Evolutionary conservation across 2,797 vertebrate genomes (phyloP).

Genomic region (Anas capensis): DNA sequence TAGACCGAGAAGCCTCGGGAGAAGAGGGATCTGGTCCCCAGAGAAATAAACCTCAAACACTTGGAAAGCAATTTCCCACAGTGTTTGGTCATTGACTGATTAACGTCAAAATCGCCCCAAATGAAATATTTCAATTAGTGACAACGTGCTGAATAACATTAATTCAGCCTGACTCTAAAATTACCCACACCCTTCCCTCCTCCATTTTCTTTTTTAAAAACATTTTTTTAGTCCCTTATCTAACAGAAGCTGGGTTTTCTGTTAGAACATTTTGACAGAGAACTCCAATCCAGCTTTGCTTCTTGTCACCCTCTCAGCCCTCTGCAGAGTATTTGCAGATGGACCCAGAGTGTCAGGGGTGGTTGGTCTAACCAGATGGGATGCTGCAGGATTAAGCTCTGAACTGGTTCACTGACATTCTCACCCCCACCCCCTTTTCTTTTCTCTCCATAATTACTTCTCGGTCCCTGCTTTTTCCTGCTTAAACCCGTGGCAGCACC

Average conservation of each 20-base stretch:
- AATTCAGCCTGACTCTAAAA: slow-evolving; percentile 17
- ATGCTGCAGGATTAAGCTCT: neutral
- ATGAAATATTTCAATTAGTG: slow-evolving; percentile 44
- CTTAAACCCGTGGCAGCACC: neutral
- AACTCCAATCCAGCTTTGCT: neutral
- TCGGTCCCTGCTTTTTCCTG: neutral
- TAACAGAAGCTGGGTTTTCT: neutral
- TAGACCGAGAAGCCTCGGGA: neutral
- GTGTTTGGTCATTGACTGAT: slow-evolving; percentile 30
- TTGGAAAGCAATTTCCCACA: slow-evolving; percentile 3
- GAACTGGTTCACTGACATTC: neutral
- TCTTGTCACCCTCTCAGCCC: neutral
- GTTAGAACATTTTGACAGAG: neutral
- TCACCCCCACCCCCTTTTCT: neutral
- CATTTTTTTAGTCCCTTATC: neutral
- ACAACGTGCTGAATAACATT: neutral
- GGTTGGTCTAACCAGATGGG: neutral
- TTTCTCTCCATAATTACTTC: accelerated
- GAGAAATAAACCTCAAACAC: neutral
- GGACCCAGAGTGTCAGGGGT: neutral
- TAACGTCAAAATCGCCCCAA: neutral
- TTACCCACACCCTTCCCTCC: neutral
- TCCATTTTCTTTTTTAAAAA: neutral
- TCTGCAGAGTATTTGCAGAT: neutral
- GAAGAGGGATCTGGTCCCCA: neutral